Evolutionary conservation across 2,888 invertebrate genomes (phyloP), one percentile per base, ranked within the genome.

Genomic region (Trachelus stipa): DNA sequence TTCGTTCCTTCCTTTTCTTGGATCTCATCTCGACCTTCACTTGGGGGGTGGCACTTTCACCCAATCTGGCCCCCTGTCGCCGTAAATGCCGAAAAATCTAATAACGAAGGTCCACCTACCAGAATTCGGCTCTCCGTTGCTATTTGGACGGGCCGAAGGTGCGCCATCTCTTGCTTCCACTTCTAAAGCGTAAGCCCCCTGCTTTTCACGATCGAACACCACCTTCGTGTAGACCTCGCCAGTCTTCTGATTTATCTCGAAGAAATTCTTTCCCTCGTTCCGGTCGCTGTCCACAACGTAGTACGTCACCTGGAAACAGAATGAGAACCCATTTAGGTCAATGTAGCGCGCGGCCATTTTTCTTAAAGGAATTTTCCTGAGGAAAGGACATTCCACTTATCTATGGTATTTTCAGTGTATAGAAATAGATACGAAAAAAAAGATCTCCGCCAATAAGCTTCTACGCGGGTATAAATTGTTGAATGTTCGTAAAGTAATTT

Each of bases 131-230:
- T 97, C 96, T 92, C 97, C 96, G 90, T 97, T 96, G 90, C 97
- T 97, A 92, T 98, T 98, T 73, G 98, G 98, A 83, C 98, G 94
- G 77, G 98, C 98, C 23, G 99, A 99, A n/a, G 98, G 96, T 78
- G 97, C 97, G 76, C 98, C 98, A 91, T 99, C 99, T 79, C 98
- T 94, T 0, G 99, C 99, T 92, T 98, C 98, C 87, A 99, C 98
- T 91, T 98, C 98, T 90, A 99, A 93, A 68, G 99, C 99, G 93
- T 99, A 99, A 79, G 98, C 98, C 73, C 97, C 97, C 91, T 98
- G 98, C 93, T 98, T 98, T 93, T 99, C 99, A 83, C 99, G 95
- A 93, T 99, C 99, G 93, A 99, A 99, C 88, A 98, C 96, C 86
- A 97, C 94, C 92, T 97, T 97, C 71, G 98, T 98, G 93, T 97